phyloP scores from a whole-genome alignment of 2,113 vertebrate genomes.

The Regulus satrapa region DNA sequence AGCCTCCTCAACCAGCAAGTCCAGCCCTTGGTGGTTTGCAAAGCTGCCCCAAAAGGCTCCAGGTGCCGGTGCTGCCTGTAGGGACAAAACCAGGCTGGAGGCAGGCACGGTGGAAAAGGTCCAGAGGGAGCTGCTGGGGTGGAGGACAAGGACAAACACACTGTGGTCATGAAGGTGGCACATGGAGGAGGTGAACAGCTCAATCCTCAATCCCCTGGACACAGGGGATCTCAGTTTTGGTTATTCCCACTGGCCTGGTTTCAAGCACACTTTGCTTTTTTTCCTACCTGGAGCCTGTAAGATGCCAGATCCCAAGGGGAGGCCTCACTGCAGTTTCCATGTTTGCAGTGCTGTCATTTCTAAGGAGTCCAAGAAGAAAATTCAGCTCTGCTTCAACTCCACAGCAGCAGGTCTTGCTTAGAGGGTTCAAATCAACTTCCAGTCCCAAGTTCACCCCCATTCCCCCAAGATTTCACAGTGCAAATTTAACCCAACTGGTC shows the following conservation, averaged over 20 bases:
- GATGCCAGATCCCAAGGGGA: background rate
- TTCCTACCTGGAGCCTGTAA: background rate
- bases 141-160: background rate
- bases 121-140: background rate
- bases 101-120: fast-evolving
- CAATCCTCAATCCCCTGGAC: fast-evolving
- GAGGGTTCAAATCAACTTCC: background rate
- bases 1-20: background rate
- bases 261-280: background rate
- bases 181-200: background rate
- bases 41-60: background rate
- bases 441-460: background rate
- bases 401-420: background rate
- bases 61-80: background rate
- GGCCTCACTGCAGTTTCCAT: fast-evolving
- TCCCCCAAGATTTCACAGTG: background rate
- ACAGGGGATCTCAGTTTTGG: background rate
- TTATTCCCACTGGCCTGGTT: background rate
- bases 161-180: background rate
- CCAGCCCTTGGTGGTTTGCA: background rate
- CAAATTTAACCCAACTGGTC: background rate
- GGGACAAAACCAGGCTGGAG: background rate
- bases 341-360: background rate
- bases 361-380: background rate
- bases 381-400: background rate